Conservation (phyloP, 2,113 vertebrate genomes). For the western clawed frog (Xenopus tropicalis) region UCB_Xtro_10.0 CM004443.2:130971001-130971500, state of each 20-base stretch:
- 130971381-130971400: background rate
- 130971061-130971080: constrained; percentile 51
- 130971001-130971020: constrained; percentile 48
- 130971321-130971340: constrained; percentile 14
- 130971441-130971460: background rate
- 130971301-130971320: background rate
- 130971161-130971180: constrained; percentile 48
- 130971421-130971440: background rate
- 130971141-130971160: constrained; percentile 47
- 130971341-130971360: background rate
- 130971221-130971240: constrained; percentile 23
- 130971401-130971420: background rate
- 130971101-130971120: constrained; percentile 50
- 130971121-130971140: constrained; percentile 49
- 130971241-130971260: constrained; percentile 32
- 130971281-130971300: constrained; percentile 1
- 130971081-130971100: constrained; percentile 48
- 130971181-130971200: constrained; percentile 49
- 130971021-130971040: constrained; percentile 53
- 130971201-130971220: constrained; percentile 22
- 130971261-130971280: constrained; percentile 33
- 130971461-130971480: no score
- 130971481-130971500: no score
- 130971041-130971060: constrained; percentile 47
- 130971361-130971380: background rate